Conservation (phyloP, 2,797 vertebrate species). For the Sebastiscus tertius region DNA sequence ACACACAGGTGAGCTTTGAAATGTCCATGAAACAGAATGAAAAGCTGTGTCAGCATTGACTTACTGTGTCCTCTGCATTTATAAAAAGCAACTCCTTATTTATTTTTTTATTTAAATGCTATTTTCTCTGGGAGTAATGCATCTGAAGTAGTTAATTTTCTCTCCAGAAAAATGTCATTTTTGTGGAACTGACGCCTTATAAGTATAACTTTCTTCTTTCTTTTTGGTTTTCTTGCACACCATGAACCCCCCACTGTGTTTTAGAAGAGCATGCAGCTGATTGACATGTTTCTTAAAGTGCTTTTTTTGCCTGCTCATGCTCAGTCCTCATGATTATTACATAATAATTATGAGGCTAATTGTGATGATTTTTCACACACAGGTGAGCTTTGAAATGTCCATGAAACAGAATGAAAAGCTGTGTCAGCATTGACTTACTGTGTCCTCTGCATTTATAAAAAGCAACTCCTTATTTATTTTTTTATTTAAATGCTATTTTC, state of each 20-base stretch:
- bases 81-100: background rate
- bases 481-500: background rate
- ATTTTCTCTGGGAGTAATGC: background rate
- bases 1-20: background rate
- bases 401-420: background rate
- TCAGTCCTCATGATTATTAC: background rate
- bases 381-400: background rate
- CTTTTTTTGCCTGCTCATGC: background rate
- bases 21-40: background rate
- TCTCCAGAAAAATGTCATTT: background rate
- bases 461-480: background rate
- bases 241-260: background rate
- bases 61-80: background rate
- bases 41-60: background rate
- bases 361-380: background rate
- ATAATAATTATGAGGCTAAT: background rate
- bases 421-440: background rate
- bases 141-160: background rate
- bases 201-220: conserved; percentile 18
- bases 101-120: background rate
- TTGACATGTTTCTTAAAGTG: background rate
- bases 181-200: conserved; percentile 13
- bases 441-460: background rate
- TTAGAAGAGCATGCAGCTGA: background rate
- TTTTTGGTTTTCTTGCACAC: background rate